These are phyloP conservation scores for Anaspis maculata DNA, from an alignment of 2,888 invertebrate genomes.

Conservation along the genomic window DNA sequence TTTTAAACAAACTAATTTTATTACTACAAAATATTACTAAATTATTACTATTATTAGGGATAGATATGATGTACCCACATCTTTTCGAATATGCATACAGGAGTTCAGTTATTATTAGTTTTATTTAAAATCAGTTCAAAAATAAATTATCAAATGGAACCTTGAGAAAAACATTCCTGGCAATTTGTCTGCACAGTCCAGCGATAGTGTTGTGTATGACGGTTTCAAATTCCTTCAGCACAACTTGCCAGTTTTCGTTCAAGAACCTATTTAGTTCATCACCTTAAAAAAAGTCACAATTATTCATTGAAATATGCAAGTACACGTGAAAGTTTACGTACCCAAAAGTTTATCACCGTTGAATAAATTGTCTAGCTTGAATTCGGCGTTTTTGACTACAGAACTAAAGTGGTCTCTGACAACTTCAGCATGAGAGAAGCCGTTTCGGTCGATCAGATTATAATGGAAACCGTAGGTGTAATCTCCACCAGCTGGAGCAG, in stretches of 20 bases:
- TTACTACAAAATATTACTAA: constrained; percentile 15
- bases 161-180: constrained; percentile 15
- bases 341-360: constrained; percentile 28
- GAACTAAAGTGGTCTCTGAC: constrained; percentile 13
- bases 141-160: constrained; percentile 20
- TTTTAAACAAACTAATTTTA: constrained; percentile 1
- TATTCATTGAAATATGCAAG: background rate
- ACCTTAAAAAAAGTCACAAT: constrained; percentile 19
- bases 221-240: constrained; percentile 25
- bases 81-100: too few relatives aligned
- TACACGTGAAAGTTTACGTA: constrained; percentile 9
- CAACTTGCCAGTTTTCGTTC: constrained; percentile 31
- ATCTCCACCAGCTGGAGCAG: constrained; percentile 22
- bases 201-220: constrained; percentile 8
- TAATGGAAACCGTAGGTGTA: constrained; percentile 27
- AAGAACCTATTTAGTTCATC: constrained; percentile 31
- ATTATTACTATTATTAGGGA: too few relatives aligned
- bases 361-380: constrained; percentile 28
- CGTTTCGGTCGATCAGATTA: constrained; percentile 20
- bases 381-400: constrained; percentile 15
- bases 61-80: too few relatives aligned
- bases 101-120: too few relatives aligned
- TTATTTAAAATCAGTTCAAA: too few relatives aligned
- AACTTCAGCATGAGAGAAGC: constrained; percentile 23
- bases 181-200: constrained; percentile 10